phyloP scores from a whole-genome alignment of 2,888 invertebrate species.

The Dasysyrphus tricinctus region DNA sequence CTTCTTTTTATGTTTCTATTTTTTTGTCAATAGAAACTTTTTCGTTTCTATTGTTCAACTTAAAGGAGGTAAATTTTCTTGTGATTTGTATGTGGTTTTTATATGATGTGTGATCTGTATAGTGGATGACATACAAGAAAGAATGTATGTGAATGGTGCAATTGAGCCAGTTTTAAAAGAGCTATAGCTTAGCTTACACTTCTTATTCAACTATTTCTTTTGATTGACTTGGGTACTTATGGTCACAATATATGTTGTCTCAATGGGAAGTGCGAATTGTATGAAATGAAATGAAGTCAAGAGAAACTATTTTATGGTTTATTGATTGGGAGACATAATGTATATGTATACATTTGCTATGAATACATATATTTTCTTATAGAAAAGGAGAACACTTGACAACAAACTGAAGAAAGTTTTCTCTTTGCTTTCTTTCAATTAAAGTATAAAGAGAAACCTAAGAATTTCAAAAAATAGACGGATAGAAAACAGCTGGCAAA shows the following conservation, averaged over 20 bases:
- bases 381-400: neutral
- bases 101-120: constrained; percentile 1
- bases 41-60: constrained; percentile 41
- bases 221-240: constrained; percentile 14
- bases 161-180: constrained; percentile 65
- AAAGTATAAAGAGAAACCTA: neutral
- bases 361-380: neutral
- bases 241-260: constrained; percentile 29
- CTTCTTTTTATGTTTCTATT: neutral
- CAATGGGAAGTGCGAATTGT: constrained; percentile 23
- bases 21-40: constrained; percentile 30
- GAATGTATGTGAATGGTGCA: constrained; percentile 44
- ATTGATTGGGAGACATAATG: constrained; percentile 48
- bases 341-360: neutral
- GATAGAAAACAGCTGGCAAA: too few relatives aligned
- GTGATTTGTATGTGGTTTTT: neutral
- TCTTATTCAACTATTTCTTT: constrained; percentile 43
- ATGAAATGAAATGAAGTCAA: constrained; percentile 60
- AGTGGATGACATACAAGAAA: constrained; percentile 5
- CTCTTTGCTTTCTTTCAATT: neutral
- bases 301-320: constrained; percentile 25
- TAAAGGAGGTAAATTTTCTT: constrained; percentile 59
- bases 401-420: neutral
- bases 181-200: constrained; percentile 56
- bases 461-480: neutral